Conservation (phyloP, 2,888 invertebrate genomes). For the Drosophila cyrtoloma region DNA sequence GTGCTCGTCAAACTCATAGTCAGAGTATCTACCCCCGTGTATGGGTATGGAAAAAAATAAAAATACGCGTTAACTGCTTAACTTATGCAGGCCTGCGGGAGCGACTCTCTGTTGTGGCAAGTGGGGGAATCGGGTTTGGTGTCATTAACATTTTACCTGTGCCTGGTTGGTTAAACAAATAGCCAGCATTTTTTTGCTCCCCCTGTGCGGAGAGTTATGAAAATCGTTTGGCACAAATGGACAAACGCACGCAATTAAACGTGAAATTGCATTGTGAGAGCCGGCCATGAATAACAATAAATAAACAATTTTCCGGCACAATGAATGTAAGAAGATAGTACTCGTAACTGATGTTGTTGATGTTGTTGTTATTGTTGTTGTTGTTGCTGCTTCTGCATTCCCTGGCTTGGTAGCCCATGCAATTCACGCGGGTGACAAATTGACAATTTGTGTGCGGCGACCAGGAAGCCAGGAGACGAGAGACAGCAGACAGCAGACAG, state of each 20-base stretch:
- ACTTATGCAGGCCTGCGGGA: conserved; percentile 6
- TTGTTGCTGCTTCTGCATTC: conserved; percentile 13
- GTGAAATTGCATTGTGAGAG: conserved; percentile 63
- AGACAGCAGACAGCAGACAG: conserved; percentile 22
- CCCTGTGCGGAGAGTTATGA: conserved; percentile 12
- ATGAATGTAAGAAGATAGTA: conserved; percentile 45
- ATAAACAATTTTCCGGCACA: conserved; percentile 64
- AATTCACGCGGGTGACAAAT: conserved; percentile 64
- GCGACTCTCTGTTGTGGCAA: background rate
- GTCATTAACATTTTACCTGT: conserved; percentile 36
- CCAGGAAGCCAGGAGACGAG: conserved; percentile 13
- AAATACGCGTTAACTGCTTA: background rate
- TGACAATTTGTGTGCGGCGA: conserved; percentile 55
- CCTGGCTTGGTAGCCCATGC: conserved; percentile 23
- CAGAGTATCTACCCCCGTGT: background rate
- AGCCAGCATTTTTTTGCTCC: conserved; percentile 31
- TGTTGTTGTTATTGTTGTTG: background rate
- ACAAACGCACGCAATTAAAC: conserved; percentile 64
- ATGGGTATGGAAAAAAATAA: background rate
- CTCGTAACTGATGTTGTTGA: conserved; percentile 13
- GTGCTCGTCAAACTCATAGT: background rate
- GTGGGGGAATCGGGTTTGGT: conserved; percentile 14
- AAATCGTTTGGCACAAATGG: conserved; percentile 29
- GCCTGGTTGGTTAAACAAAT: conserved; percentile 23
- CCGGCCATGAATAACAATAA: conserved; percentile 46